These are phyloP conservation scores for Chionomys nivalis DNA, from an alignment of 2,113 vertebrate genomes.

Conservation along the genomic window DNA sequence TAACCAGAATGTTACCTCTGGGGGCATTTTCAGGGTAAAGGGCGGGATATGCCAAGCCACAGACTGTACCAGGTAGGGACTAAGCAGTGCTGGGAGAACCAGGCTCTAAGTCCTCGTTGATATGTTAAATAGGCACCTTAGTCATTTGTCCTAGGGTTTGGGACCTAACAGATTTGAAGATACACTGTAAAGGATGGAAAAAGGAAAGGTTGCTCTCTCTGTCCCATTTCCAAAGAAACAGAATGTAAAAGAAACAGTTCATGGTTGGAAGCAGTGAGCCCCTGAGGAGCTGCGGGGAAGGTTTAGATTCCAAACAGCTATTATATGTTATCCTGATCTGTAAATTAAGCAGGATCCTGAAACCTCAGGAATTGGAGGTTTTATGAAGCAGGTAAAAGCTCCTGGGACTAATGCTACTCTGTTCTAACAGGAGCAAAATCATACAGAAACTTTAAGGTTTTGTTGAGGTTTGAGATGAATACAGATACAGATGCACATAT, in stretches of 20 bases:
- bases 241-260: not conserved
- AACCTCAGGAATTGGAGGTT: not conserved
- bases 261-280: not conserved
- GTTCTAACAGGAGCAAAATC: not conserved
- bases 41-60: not conserved
- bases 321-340: not conserved
- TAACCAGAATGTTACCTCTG: not conserved
- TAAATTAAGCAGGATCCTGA: not conserved
- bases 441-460: not conserved
- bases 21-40: too few species aligned
- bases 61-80: not conserved
- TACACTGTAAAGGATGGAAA: not conserved
- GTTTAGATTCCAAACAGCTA: not conserved
- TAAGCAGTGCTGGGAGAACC: not conserved
- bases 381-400: slow-evolving; percentile 4
- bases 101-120: not conserved
- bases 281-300: not conserved
- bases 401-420: not conserved
- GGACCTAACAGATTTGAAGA: not conserved
- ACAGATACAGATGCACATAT: not conserved
- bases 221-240: not conserved
- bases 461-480: not conserved
- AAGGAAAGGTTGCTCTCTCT: not conserved
- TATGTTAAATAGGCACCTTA: not conserved
- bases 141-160: not conserved